Conservation (phyloP, 2,113 vertebrate species). For the Hepsetus odoe region DNA sequence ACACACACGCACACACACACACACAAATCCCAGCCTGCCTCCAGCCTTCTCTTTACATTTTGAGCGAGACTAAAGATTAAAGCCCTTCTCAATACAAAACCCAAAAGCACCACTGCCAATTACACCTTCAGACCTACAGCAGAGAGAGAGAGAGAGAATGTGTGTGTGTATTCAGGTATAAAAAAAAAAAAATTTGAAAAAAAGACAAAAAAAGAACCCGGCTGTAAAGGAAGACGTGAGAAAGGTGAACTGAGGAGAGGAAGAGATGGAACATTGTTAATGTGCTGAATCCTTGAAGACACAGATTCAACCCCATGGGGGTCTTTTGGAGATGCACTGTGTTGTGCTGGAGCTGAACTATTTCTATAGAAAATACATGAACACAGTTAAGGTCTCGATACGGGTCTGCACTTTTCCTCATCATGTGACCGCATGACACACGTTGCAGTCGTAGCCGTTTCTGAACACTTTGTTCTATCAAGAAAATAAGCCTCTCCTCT, state of each 20-base stretch:
- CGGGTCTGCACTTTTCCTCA: no score
- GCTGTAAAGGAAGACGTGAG: slow-evolving; percentile 34
- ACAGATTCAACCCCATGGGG: not conserved
- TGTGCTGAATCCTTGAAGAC: not conserved
- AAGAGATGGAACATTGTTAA: slow-evolving; percentile 16
- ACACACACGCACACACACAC: slow-evolving; percentile 39
- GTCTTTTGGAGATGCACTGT: not conserved
- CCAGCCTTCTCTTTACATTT: slow-evolving; percentile 67
- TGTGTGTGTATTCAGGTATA: slow-evolving; percentile 9
- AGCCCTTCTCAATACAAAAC: slow-evolving; percentile 62
- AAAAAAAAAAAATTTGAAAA: slow-evolving; percentile 1
- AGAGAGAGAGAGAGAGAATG: slow-evolving; percentile 14
- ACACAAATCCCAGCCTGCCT: slow-evolving; percentile 58
- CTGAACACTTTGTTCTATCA: no score
- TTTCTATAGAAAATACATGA: no score
- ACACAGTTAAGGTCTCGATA: no score
- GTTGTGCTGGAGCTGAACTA: no score
- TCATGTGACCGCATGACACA: no score
- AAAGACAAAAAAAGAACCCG: no score
- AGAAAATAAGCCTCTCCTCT: no score
- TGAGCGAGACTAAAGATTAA: slow-evolving; percentile 74
- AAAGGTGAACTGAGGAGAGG: slow-evolving; percentile 43
- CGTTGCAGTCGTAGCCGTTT: no score
- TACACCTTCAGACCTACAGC: slow-evolving; percentile 58
- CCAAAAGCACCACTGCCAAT: slow-evolving; percentile 56